Base-by-base conservation (phyloP, 2,888 invertebrate species). In the Cordilura impudica region DNA sequence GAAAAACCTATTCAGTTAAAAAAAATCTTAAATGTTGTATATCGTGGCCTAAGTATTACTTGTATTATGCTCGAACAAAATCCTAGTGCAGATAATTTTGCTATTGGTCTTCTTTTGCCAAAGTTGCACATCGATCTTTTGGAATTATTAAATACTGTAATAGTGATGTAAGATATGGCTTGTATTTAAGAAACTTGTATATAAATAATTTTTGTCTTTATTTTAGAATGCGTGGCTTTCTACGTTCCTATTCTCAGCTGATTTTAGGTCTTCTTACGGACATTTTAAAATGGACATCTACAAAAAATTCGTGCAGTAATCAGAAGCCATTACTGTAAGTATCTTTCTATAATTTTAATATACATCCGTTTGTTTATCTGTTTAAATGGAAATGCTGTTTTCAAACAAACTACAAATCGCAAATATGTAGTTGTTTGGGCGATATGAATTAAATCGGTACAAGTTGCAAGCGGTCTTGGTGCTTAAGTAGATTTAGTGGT, bases 231-330 rank as follows among this genome's bases (percentile, higher is more conserved):
- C 84, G 72, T 56, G 84, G 78, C 4, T 83, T 88, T 81, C 71
- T 87, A 45, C 79, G 84, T 8, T 80, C 84, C 14, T 85, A 86
- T 75, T 81, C 85, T 14, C 77, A 81, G 5, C 61, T 71, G 2
- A 82, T 88, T 19, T 77, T 86, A 29, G 83, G 84, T 21, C 76
- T 86, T 23, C 39, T 86, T 0, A 61, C 83, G 1, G 86, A 87
- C 56, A 82, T 84, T 0, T 66, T 88, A 8, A 86, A 86, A 56
- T 87, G 86, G 86, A 87, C 87, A 14, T 83, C 83, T 14, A 71
- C 82, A 5, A 85, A 83, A 49, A 83, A 85, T 66, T 66, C 83
- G 0, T 21, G 49, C 16, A 84, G 85, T 2, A 78, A 81, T 43
- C 81, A 83, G 12, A 86, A 86, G 67, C 83, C 85, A 0, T 86